Conservation (phyloP, 1,140 invertebrate genomes). For the Lysiphlebus fabarum region DNA sequence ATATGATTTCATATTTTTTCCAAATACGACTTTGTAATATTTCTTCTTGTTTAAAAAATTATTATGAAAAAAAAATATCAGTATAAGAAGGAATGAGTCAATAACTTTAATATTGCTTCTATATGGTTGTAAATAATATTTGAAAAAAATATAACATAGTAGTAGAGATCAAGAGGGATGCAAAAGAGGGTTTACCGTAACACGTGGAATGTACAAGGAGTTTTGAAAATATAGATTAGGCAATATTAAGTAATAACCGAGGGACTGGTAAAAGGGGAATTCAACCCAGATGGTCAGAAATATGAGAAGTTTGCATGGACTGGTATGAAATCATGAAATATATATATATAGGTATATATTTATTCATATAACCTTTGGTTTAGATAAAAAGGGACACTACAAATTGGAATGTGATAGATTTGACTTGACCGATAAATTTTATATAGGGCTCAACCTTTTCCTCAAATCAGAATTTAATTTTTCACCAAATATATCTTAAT, state of each 20-base stretch:
- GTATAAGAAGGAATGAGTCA: too few species aligned
- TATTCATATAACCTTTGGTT: constrained; percentile 3
- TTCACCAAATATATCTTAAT: too few species aligned
- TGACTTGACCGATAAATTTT: too few species aligned
- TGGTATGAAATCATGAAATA: constrained; percentile 26
- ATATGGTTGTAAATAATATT: too few species aligned
- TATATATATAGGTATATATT: constrained; percentile 8
- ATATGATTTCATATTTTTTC: too few species aligned
- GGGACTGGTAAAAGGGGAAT: constrained; percentile 26
- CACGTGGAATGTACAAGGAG: constrained; percentile 14
- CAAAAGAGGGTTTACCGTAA: constrained; percentile 2
- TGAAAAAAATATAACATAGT: not conserved
- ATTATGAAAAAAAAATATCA: too few species aligned
- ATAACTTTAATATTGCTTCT: too few species aligned
- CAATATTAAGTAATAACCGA: constrained; percentile 39
- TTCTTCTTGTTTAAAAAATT: too few species aligned
- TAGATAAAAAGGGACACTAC: not conserved
- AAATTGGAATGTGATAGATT: too few species aligned
- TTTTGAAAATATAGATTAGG: constrained; percentile 31
- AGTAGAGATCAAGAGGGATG: not conserved
- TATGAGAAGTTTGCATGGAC: constrained; percentile 38
- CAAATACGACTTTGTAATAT: too few species aligned
- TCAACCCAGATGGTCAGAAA: constrained; percentile 40
- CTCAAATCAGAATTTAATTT: too few species aligned
- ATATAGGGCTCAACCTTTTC: too few species aligned